These are phyloP conservation scores for Drosophila jambulina DNA, from an alignment of 1,140 invertebrate genomes.

Conservation along the genomic window DNA sequence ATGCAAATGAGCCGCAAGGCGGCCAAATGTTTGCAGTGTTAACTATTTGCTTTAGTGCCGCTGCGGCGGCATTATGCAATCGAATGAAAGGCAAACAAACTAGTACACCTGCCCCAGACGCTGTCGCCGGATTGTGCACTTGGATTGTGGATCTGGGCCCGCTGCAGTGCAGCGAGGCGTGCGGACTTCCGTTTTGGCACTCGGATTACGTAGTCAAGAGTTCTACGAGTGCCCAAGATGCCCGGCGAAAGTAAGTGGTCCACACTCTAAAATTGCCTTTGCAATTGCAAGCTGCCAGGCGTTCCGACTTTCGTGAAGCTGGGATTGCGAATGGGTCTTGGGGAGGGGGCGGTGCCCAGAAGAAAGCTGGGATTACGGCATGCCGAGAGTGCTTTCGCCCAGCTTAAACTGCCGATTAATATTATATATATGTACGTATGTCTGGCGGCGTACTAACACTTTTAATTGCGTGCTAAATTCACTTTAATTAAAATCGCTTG, in stretches of 20 bases:
- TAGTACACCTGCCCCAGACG: constrained; percentile 54
- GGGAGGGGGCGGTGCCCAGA: constrained; percentile 23
- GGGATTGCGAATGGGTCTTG: constrained; percentile 13
- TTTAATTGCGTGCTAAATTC: constrained; percentile 81
- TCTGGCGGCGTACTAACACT: constrained; percentile 47
- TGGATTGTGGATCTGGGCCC: constrained; percentile 21
- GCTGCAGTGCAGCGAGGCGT: constrained; percentile 69
- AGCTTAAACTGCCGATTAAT: constrained; percentile 43
- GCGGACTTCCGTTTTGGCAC: constrained; percentile 65
- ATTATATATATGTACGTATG: constrained; percentile 7
- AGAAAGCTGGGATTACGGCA: constrained; percentile 51
- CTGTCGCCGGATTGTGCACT: constrained; percentile 31
- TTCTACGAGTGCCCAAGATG: constrained; percentile 49
- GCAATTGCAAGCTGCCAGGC: constrained; percentile 50
- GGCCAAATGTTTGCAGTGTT: constrained; percentile 35
- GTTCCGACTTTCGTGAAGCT: constrained; percentile 41
- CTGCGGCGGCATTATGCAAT: constrained; percentile 57
- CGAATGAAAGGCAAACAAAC: constrained; percentile 42
- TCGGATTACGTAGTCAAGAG: constrained; percentile 67
- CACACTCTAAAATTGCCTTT: neutral
- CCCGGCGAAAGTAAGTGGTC: constrained; percentile 63
- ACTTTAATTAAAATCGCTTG: constrained; percentile 76
- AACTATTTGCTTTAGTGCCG: constrained; percentile 17
- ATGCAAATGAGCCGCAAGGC: constrained; percentile 66
- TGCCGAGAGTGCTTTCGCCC: constrained; percentile 40